A percentile compares a stretch with the other conserved stretches of the same genome.
Evolutionary conservation across 2,113 vertebrate species (phyloP).

Genomic region (Arenaria interpres): DNA sequence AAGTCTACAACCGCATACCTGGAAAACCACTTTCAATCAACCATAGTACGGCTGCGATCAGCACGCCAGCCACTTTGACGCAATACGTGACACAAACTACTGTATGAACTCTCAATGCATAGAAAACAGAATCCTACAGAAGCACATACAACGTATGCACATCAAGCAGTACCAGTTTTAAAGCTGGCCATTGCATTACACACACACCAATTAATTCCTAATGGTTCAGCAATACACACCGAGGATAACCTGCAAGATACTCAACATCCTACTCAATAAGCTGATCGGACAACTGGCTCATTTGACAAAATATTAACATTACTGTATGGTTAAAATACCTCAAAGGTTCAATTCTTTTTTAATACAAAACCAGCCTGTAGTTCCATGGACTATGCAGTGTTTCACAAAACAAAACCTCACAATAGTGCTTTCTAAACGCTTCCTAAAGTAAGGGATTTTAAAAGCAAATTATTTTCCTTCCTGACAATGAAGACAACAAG

Average conservation of each 20-base stretch:
- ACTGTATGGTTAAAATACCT: not conserved
- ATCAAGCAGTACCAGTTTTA: not conserved
- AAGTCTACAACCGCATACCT: not conserved
- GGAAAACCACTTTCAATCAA: not conserved
- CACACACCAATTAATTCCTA: not conserved
- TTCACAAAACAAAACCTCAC: not conserved
- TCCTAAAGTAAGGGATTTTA: not conserved
- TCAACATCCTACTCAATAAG: not conserved
- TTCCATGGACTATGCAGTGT: not conserved
- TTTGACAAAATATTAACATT: not conserved
- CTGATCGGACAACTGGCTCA: not conserved
- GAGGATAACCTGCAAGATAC: not conserved
- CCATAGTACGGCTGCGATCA: not conserved
- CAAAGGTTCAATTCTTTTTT: not conserved
- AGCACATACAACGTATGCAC: not conserved
- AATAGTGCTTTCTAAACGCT: fast-evolving
- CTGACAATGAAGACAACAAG: not conserved
- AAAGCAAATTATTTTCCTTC: not conserved
- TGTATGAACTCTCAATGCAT: not conserved
- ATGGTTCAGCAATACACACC: not conserved
- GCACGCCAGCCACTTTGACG: not conserved
- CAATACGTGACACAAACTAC: not conserved
- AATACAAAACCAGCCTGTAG: not conserved
- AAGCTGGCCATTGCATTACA: not conserved
- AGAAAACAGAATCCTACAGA: not conserved